These are phyloP conservation scores for Herminia tarsipennalis DNA, from an alignment of 2,888 invertebrate species.

Conservation along the genomic window DNA sequence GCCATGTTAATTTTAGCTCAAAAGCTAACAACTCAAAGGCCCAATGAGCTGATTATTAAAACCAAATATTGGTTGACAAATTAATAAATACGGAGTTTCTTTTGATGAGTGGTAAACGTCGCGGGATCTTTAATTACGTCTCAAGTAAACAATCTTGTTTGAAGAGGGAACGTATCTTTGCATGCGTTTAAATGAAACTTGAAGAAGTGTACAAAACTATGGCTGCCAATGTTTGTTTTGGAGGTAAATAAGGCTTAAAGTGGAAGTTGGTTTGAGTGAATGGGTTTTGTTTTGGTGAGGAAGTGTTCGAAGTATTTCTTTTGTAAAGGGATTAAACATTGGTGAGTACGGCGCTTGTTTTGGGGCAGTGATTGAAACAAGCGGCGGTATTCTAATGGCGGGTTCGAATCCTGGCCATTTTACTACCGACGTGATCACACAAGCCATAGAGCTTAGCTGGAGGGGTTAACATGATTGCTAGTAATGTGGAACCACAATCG, in stretches of 20 bases:
- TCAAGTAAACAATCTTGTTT: constrained; percentile 75
- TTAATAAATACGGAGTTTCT: constrained; percentile 81
- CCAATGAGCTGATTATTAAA: constrained; percentile 74
- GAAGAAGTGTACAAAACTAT: constrained; percentile 81
- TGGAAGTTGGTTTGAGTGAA: constrained; percentile 41
- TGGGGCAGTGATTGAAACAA: no score
- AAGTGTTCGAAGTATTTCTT: constrained; percentile 5
- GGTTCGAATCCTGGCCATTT: no score
- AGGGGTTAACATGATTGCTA: no score
- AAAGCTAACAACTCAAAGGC: constrained; percentile 49
- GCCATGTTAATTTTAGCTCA: constrained; percentile 7
- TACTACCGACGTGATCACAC: no score
- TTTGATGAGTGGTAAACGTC: constrained; percentile 68
- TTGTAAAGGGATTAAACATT: neutral
- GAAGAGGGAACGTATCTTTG: constrained; percentile 77
- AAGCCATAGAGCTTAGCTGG: no score
- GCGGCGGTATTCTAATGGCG: no score
- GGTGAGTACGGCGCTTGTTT: neutral
- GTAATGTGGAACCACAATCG: no score
- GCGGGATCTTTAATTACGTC: constrained; percentile 78
- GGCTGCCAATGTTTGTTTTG: constrained; percentile 63
- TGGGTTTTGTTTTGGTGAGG: constrained; percentile 13
- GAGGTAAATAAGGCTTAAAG: constrained; percentile 58
- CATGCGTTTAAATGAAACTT: constrained; percentile 75
- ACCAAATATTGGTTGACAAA: constrained; percentile 79